phyloP scores from a whole-genome alignment of 2,797 vertebrate genomes.

The Cyprinella venusta region DNA sequence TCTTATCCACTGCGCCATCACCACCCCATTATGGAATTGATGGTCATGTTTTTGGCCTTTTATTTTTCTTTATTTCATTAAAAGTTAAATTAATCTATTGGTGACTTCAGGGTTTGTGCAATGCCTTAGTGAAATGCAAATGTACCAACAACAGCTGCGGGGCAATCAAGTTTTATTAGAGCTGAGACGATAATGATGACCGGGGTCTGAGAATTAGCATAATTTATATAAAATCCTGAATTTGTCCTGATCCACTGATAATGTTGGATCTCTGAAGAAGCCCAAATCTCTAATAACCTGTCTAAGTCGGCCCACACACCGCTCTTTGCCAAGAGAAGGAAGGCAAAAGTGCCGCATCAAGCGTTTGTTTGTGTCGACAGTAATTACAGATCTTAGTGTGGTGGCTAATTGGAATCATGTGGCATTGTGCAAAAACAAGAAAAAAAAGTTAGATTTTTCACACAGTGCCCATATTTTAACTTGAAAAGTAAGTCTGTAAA shows the following conservation, averaged over 20 bases:
- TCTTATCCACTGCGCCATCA: no score
- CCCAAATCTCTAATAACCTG: conserved; percentile 3
- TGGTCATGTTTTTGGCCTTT: neutral
- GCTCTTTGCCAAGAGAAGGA: neutral
- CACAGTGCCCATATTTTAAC: neutral
- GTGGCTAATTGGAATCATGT: neutral
- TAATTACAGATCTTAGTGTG: neutral
- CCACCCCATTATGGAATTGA: neutral
- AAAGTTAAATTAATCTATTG: conserved; percentile 2
- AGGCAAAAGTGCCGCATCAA: neutral
- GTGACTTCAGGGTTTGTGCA: neutral
- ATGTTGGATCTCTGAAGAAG: neutral
- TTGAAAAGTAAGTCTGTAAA: neutral
- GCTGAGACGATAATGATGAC: conserved; percentile 16
- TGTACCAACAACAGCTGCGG: conserved; percentile 10
- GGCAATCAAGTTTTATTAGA: conserved; percentile 20
- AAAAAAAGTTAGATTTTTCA: neutral
- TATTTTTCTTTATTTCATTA: neutral
- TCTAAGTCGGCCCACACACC: neutral
- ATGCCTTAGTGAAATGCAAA: conserved; percentile 7
- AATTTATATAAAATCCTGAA: neutral
- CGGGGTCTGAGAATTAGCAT: neutral
- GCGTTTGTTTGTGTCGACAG: neutral
- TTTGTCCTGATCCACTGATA: conserved; percentile 13
- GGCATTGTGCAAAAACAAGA: neutral